Evolutionary conservation across 2,113 vertebrate genomes (phyloP).

Genomic region (Mirza zaza): DNA sequence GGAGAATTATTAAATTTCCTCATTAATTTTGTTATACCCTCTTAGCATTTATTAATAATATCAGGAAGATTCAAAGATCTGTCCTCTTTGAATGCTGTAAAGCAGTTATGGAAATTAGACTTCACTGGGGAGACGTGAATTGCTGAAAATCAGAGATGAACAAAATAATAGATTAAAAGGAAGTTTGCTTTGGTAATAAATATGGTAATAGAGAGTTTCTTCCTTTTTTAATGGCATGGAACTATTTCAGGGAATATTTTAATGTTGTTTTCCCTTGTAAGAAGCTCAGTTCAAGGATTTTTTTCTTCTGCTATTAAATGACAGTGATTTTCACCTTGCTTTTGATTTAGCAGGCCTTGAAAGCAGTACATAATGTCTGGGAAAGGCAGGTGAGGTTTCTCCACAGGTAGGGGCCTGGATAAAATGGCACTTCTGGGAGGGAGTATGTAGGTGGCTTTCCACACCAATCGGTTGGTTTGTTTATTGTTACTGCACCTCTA

Average conservation of each 20-base stretch:
- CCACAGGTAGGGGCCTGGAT: accelerated
- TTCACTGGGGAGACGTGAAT: neutral
- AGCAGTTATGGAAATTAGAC: slow-evolving; percentile 72
- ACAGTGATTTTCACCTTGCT: neutral
- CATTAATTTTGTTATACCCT: slow-evolving; percentile 70
- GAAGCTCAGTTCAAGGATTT: neutral
- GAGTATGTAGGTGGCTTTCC: neutral
- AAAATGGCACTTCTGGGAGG: neutral
- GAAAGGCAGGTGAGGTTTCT: neutral
- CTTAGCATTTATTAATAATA: slow-evolving; percentile 81
- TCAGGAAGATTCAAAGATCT: slow-evolving; percentile 77
- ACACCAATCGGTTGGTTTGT: neutral
- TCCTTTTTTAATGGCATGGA: slow-evolving; percentile 7
- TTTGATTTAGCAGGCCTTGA: neutral
- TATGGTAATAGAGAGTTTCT: neutral
- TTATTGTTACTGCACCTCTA: neutral
- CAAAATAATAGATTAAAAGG: slow-evolving; percentile 40
- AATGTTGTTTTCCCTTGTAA: neutral
- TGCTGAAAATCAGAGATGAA: slow-evolving; percentile 36
- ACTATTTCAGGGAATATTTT: slow-evolving; percentile 36
- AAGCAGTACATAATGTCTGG: neutral
- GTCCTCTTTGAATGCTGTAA: slow-evolving; percentile 68
- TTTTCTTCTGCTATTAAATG: neutral
- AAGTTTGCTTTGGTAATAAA: slow-evolving; percentile 32
- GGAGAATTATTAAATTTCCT: slow-evolving; percentile 82